Evolutionary conservation across 2,888 invertebrate species (phyloP).

Genomic region (Ganaspis brasiliensis): DNA sequence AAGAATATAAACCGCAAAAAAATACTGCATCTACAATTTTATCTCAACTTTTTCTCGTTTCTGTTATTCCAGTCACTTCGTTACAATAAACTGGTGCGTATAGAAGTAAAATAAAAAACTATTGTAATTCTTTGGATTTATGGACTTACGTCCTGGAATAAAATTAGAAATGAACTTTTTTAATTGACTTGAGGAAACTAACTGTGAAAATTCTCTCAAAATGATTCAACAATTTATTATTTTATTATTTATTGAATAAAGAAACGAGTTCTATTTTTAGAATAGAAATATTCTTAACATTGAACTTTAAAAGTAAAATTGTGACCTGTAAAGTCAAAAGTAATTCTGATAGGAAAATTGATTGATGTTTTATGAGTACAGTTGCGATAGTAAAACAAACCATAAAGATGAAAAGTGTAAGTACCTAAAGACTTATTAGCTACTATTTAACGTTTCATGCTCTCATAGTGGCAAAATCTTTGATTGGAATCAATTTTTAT

Average conservation of each 20-base stretch:
- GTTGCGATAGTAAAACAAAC: neutral
- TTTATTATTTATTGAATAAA: no score
- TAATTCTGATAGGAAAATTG: neutral
- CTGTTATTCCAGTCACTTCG: neutral
- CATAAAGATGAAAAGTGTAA: neutral
- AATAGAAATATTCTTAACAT: neutral
- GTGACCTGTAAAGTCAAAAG: neutral
- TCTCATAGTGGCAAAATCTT: neutral
- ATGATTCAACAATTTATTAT: no score
- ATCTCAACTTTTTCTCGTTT: neutral
- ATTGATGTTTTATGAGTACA: neutral
- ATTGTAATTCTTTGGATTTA: neutral
- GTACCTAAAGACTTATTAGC: neutral
- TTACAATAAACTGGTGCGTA: neutral
- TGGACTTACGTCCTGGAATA: neutral
- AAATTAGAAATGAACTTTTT: neutral
- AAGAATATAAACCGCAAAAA: neutral
- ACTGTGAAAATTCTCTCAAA: no score
- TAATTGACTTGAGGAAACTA: no score
- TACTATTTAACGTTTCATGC: constrained; percentile 2
- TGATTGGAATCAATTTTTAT: neutral
- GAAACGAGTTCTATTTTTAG: no score
- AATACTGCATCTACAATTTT: constrained; percentile 7
- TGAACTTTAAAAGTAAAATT: neutral
- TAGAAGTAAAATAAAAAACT: neutral